Percentiles rank a stretch among this genome's conserved stretches.
phyloP scores from a whole-genome alignment of 35 echinoderm and acorn worm species.

The Lytechinus variegatus region DNA sequence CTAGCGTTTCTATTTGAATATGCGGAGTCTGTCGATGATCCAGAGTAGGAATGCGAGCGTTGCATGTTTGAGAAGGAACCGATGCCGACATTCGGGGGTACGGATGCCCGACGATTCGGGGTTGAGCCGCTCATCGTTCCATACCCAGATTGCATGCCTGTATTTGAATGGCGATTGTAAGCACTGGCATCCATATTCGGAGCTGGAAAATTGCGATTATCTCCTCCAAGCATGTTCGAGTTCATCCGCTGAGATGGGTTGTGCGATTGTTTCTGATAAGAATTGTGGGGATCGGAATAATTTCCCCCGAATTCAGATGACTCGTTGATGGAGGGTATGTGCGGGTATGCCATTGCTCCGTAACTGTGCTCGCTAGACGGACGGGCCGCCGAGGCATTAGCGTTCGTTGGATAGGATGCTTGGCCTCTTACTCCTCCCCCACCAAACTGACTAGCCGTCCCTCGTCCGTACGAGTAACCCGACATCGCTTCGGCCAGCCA shows the following conservation, averaged over 20 bases:
- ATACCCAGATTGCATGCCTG: neutral
- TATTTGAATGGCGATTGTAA: slow-evolving; percentile 35
- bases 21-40: neutral
- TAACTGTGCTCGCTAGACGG: slow-evolving; percentile 41
- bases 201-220: slow-evolving; percentile 19
- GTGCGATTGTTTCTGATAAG: slow-evolving; percentile 23
- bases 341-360: slow-evolving; percentile 38
- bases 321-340: slow-evolving; percentile 31
- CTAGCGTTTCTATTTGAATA: neutral
- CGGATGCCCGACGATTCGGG: slow-evolving; percentile 10
- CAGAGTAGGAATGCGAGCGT: slow-evolving; percentile 24
- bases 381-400: slow-evolving; percentile 20
- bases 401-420: slow-evolving; percentile 14
- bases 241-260: slow-evolving; percentile 8
- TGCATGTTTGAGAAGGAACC: neutral
- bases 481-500: slow-evolving; percentile 32
- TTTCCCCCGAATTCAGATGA: slow-evolving; percentile 7
- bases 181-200: slow-evolving; percentile 25
- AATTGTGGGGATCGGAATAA: neutral
- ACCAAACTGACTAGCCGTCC: neutral
- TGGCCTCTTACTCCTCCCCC: neutral
- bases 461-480: slow-evolving; percentile 41
- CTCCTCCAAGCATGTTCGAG: slow-evolving; percentile 23
- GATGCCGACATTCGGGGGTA: slow-evolving; percentile 23
- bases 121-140: neutral